These are phyloP conservation scores for Odontamblyopus lacepedii DNA, from an alignment of 2,797 vertebrate genomes.

Conservation along the genomic window DNA sequence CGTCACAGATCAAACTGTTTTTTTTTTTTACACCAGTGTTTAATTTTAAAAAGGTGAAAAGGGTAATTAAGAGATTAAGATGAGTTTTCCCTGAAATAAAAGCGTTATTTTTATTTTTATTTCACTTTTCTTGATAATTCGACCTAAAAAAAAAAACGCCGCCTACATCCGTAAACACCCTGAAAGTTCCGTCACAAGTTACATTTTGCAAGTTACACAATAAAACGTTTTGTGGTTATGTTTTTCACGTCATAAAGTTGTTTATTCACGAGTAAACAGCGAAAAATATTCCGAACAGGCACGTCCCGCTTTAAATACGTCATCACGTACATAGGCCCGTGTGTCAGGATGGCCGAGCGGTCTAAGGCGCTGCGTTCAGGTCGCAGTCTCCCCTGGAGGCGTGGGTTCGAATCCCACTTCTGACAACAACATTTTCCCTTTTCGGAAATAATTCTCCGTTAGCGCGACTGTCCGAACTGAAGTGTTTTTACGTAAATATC, in stretches of 20 bases:
- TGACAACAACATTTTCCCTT: background rate
- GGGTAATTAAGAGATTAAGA: background rate
- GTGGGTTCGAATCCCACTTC: constrained; percentile 15
- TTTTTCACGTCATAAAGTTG: background rate
- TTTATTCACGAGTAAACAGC: background rate
- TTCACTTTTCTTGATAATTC: background rate
- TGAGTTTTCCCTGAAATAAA: background rate
- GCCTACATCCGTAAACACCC: too few species aligned
- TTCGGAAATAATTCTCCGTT: too few species aligned
- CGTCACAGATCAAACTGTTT: too few species aligned
- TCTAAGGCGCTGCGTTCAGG: constrained; percentile 16
- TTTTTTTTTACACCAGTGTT: too few species aligned
- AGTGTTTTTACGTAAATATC: background rate
- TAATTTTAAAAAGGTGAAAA: too few species aligned
- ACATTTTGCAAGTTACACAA: too few species aligned
- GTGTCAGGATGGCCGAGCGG: constrained; percentile 8
- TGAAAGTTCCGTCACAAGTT: too few species aligned
- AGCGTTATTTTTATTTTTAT: background rate
- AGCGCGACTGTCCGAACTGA: too few species aligned
- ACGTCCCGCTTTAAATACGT: background rate
- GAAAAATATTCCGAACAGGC: too few species aligned
- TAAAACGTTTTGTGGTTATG: too few species aligned
- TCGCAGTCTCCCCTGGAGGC: constrained; percentile 15
- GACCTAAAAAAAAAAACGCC: too few species aligned
- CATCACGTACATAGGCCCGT: background rate